Evolutionary conservation across 2,888 invertebrate genomes (phyloP), one percentile per base, ranked within the genome.

Genomic region (Physocephala rufipes): DNA sequence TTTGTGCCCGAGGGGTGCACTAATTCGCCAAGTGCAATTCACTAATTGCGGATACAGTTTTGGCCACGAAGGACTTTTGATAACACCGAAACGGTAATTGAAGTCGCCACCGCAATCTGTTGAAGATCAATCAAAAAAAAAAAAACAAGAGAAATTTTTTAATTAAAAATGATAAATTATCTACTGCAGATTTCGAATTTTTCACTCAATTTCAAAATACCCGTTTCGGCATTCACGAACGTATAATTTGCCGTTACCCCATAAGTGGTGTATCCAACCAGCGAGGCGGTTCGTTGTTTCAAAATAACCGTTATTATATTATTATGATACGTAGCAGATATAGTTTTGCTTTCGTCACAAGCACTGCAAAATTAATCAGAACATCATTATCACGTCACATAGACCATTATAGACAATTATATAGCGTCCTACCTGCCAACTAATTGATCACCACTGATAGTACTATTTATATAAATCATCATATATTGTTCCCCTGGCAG

Each of bases 21-120:
- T 89, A 68, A 97, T 91, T 0, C 89, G 87, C 96, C 96, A 98
- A 26, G 87, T 87, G 82, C 97, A 98, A 70, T 92, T 89, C 70
- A 89, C 89, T 75, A 89, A 88, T 0, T 86, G 81, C 2, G 91
- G 91, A 83, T 97, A 97, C 0, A 81, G 75, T 0, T 87, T 80
- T 0, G 97, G 97, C 89, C 91, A 96, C 70, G 91, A 91, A 0
- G 97, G 97, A 12, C 94, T 92, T 77, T 88, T 89, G 26, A 97
- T 89, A 1, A 87, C 84, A 2, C 97, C 97, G 59, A 88, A 89
- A 28, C 88, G 81, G 43, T 90, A 89, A 49, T 88, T 89, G 76
- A 89, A 93, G 53, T 87, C 88, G 0, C 92, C 93, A 0, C 95
- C 95, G 84, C 97, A 97, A 64, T 87, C 90, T 90, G 66, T 5